Evolutionary conservation across 2,888 invertebrate species (phyloP).

Genomic region (Drosophila pegasa): DNA sequence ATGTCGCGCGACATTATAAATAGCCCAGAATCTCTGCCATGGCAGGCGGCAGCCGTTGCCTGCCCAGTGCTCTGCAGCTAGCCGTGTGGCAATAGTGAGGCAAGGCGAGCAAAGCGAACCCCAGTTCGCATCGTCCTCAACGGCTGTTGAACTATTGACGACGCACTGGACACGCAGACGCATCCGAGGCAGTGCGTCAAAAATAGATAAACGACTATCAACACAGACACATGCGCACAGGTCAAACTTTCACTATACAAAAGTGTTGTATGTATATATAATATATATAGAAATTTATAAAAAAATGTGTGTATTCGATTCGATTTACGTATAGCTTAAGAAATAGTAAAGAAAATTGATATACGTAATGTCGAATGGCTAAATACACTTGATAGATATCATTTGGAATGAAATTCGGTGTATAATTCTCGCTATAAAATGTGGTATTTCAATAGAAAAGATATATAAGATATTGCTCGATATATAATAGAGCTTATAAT

Average conservation of each 20-base stretch:
- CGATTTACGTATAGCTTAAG: background rate
- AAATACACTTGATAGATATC: background rate
- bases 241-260: conserved; percentile 5
- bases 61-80: conserved; percentile 37
- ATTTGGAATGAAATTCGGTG: background rate
- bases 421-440: background rate
- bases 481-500: background rate
- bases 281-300: background rate
- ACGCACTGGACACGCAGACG: conserved; percentile 33
- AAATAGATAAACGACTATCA: conserved; percentile 55
- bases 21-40: conserved; percentile 49
- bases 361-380: background rate
- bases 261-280: background rate
- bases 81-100: conserved; percentile 57
- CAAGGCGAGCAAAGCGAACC: background rate
- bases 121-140: conserved; percentile 33
- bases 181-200: conserved; percentile 34
- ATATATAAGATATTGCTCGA: background rate
- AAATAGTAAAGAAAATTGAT: conserved; percentile 5
- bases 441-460: background rate
- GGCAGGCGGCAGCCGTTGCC: conserved; percentile 12
- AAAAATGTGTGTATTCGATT: background rate
- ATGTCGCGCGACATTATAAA: conserved; percentile 72
- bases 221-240: conserved; percentile 5
- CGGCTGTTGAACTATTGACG: conserved; percentile 73